These are phyloP conservation scores for Pogoniulus pusillus DNA, from an alignment of 2,797 vertebrate genomes.

Conservation along the genomic window DNA sequence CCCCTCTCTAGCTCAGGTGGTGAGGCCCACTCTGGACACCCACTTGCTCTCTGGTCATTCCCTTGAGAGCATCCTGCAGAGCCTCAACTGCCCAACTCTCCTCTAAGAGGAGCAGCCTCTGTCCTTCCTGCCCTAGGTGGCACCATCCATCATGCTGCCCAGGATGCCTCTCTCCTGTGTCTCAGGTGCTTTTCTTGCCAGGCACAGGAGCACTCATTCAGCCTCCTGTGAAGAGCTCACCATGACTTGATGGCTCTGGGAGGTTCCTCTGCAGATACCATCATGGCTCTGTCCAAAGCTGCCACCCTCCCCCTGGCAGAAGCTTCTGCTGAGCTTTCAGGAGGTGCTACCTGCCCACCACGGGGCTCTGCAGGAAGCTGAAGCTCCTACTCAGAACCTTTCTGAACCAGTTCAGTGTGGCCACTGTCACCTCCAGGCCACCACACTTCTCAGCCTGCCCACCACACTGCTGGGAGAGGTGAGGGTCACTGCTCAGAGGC, in stretches of 20 bases:
- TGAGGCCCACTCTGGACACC: background rate
- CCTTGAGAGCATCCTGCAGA: background rate
- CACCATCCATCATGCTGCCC: background rate
- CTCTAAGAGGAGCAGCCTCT: background rate
- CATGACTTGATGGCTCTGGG: background rate
- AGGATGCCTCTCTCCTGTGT: background rate
- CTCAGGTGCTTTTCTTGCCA: background rate
- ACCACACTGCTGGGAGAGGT: background rate
- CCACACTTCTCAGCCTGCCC: background rate
- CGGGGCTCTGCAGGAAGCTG: background rate
- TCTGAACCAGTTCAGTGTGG: background rate
- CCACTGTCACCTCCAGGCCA: background rate
- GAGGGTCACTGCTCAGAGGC: background rate
- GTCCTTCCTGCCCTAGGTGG: background rate
- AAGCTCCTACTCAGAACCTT: background rate
- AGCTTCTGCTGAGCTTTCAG: background rate
- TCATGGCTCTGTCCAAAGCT: background rate
- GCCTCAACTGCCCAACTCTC: background rate
- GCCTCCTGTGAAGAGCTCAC: background rate
- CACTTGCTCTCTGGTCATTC: background rate
- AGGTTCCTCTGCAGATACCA: background rate
- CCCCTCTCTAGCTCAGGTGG: background rate
- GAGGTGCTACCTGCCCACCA: background rate
- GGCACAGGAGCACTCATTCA: background rate
- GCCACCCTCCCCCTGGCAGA: background rate